Evolutionary conservation across 2,888 invertebrate genomes (phyloP), one percentile per base, ranked within the genome.

Genomic region (Andrena dorsata): DNA sequence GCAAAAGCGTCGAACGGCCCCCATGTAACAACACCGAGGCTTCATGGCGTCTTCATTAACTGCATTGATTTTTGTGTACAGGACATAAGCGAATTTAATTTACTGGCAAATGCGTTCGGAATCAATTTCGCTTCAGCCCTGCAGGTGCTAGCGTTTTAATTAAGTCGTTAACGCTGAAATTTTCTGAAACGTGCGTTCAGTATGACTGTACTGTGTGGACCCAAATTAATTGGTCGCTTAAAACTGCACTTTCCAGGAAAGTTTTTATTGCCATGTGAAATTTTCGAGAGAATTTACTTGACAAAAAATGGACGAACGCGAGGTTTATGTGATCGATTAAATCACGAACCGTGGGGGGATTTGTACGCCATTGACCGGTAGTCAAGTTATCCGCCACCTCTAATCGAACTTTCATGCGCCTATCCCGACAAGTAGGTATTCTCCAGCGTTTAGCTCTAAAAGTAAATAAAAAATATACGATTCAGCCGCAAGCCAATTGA

Each of bases 341-440:
- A 64, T 73, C 64, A 3, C 32, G 23, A 41, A 71, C 41, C 72
- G 49, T 41, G 26, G n/a, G 23, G 10, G 47, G 47, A 73, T 56
- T 63, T 64, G 32, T 26, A 41, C 56, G 49, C 56, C 64, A 56
- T 72, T 47, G 23, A 32, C 2, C 41, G 5, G 7, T 60, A 41
- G 30, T 63, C 53, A 53, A 16, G 16, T 70, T 30, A 61, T 70
- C 20, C 70, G 28, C 41, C 53, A 47, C 28, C 30, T 7, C 26
- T 8, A 63, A 63, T 76, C 41, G 26, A 71, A 20, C 63, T 41
- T 53, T 53, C 56, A 53, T 71, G 30, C 41, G 30, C 76, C 63
- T n/a, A 76, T 76, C 63, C 13, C 56, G 53, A 71, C 72, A 63
- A 76, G 71, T 47, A 63, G 72, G 71, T 47, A 41, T 61, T 56